phyloP scores from a whole-genome alignment of 1,140 invertebrate species.

The Epicauta chinensis region DNA sequence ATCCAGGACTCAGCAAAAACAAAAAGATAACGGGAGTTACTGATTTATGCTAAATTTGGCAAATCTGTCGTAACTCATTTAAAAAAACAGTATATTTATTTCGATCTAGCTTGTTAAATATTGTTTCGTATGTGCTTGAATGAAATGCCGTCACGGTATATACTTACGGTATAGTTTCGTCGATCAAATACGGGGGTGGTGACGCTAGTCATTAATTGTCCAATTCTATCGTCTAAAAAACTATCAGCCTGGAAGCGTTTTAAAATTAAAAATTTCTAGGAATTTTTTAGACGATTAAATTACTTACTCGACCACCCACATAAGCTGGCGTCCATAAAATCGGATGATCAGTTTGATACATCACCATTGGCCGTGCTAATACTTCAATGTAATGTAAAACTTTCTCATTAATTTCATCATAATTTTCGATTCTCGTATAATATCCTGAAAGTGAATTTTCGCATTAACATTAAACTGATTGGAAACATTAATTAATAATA shows the following conservation, averaged over 20 bases:
- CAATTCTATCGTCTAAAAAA: constrained; percentile 60
- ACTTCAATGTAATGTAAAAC: constrained; percentile 90
- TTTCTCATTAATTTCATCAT: constrained; percentile 55
- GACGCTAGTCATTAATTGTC: constrained; percentile 82
- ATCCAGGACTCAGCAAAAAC: too few species aligned
- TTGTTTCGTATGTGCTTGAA: too few species aligned
- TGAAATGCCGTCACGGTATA: background rate
- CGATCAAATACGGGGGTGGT: constrained; percentile 88
- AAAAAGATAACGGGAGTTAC: too few species aligned
- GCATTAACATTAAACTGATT: constrained; percentile 1
- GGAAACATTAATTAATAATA: background rate
- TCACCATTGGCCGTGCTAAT: constrained; percentile 82
- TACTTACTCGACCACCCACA: constrained; percentile 74
- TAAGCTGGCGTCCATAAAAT: constrained; percentile 88
- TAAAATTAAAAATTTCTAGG: constrained; percentile 29
- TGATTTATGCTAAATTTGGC: too few species aligned
- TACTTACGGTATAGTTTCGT: constrained; percentile 77
- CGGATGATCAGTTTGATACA: constrained; percentile 83
- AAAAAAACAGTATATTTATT: too few species aligned
- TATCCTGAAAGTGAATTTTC: constrained; percentile 30
- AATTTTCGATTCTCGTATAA: constrained; percentile 36
- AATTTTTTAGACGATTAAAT: constrained; percentile 22
- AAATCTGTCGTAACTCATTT: too few species aligned
- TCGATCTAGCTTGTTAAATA: too few species aligned
- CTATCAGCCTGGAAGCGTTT: constrained; percentile 61